Evolutionary conservation across 2,888 invertebrate species (phyloP).

Genomic region (Leptura quadrifasciata): DNA sequence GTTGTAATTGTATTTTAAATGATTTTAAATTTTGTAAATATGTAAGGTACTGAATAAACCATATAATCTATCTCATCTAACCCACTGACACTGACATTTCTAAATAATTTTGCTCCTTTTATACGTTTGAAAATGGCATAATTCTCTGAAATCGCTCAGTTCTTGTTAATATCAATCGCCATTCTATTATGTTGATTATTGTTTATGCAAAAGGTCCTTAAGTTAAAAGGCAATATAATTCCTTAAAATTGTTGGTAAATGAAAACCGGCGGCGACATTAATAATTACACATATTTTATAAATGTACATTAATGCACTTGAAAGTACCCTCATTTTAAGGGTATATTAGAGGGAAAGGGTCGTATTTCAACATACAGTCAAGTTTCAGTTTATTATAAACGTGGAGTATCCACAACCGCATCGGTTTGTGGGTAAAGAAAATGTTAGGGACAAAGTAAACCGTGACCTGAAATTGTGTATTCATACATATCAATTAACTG

Average conservation of each 20-base stretch:
- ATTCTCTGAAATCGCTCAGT: too few relatives aligned
- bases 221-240: not conserved
- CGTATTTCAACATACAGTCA: constrained; percentile 10
- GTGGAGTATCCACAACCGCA: not conserved
- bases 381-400: not conserved
- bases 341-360: not conserved
- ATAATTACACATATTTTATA: constrained; percentile 11
- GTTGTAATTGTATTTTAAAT: too few relatives aligned
- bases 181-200: too few relatives aligned
- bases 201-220: not conserved
- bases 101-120: too few relatives aligned
- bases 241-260: constrained; percentile 16
- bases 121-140: too few relatives aligned
- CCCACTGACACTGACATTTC: too few relatives aligned
- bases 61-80: too few relatives aligned
- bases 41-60: too few relatives aligned
- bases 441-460: not conserved
- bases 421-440: not conserved
- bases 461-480: constrained; percentile 18
- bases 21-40: too few relatives aligned
- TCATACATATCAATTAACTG: constrained; percentile 30
- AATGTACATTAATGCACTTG: constrained; percentile 1
- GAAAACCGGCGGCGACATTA: constrained; percentile 7
- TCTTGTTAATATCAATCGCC: too few relatives aligned
- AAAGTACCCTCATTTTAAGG: not conserved